phyloP scores from a whole-genome alignment of 2,888 invertebrate species.

The Falcaria lacertinaria region DNA sequence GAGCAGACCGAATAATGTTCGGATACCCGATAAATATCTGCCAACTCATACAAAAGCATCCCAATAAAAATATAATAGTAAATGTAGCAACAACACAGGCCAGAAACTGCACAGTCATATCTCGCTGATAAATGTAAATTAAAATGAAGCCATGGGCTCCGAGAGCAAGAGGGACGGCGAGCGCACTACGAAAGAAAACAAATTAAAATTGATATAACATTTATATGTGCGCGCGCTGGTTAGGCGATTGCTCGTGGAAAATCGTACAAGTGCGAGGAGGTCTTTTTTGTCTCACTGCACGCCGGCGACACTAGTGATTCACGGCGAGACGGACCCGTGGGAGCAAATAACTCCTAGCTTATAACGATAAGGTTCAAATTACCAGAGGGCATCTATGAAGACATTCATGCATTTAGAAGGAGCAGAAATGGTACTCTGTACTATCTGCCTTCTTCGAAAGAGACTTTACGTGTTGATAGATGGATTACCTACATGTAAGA shows the following conservation, averaged over 20 bases:
- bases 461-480: too few relatives aligned
- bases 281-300: slow-evolving; percentile 28
- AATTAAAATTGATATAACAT: slow-evolving; percentile 54
- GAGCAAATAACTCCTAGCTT: slow-evolving; percentile 31
- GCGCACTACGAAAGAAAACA: slow-evolving; percentile 42
- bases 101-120: slow-evolving; percentile 75
- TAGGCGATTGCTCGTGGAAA: slow-evolving; percentile 29
- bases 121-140: slow-evolving; percentile 68
- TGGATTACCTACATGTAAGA: too few relatives aligned
- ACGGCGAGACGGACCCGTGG: slow-evolving; percentile 19
- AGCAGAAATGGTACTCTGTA: too few relatives aligned
- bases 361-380: slow-evolving; percentile 15
- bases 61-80: slow-evolving; percentile 79
- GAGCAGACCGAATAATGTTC: slow-evolving; percentile 77
- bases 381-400: too few relatives aligned
- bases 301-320: slow-evolving; percentile 22
- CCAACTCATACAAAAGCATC: slow-evolving; percentile 79
- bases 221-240: slow-evolving; percentile 38
- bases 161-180: slow-evolving; percentile 39
- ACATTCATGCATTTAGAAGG: too few relatives aligned
- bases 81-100: slow-evolving; percentile 74
- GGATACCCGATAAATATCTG: slow-evolving; percentile 79
- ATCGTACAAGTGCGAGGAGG: slow-evolving; percentile 26
- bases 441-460: too few relatives aligned
- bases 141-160: slow-evolving; percentile 55